phyloP scores from a whole-genome alignment of 2,888 invertebrate species.

The Hirtodrosophila cameraria region DNA sequence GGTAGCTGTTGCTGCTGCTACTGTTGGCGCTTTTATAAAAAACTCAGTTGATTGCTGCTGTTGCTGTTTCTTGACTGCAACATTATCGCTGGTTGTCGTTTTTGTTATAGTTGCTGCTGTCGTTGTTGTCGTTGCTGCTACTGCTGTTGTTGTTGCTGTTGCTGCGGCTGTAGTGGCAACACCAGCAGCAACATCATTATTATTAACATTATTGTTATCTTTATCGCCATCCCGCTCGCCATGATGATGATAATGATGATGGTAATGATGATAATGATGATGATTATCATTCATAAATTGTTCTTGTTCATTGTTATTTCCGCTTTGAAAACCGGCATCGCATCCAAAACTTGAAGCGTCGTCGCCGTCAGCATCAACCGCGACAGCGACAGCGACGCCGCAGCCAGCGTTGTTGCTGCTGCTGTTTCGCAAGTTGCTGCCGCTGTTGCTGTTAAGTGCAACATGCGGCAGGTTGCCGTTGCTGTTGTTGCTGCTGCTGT shows the following conservation, averaged over 20 bases:
- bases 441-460: slow-evolving; percentile 49
- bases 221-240: slow-evolving; percentile 28
- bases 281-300: slow-evolving; percentile 70
- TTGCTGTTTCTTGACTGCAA: slow-evolving; percentile 17
- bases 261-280: slow-evolving; percentile 70
- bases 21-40: slow-evolving; percentile 23
- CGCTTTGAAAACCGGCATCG: slow-evolving; percentile 77
- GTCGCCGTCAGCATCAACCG: slow-evolving; percentile 11
- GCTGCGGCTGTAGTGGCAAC: slow-evolving; percentile 14
- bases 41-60: slow-evolving; percentile 35
- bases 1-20: slow-evolving; percentile 20
- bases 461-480: slow-evolving; percentile 61
- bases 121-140: slow-evolving; percentile 12
- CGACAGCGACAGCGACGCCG: slow-evolving; percentile 17
- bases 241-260: slow-evolving; percentile 66
- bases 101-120: slow-evolving; percentile 19
- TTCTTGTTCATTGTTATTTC: slow-evolving; percentile 72
- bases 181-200: slow-evolving; percentile 31
- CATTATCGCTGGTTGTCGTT: slow-evolving; percentile 32
- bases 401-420: slow-evolving; percentile 29
- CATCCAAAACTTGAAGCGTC: slow-evolving; percentile 52
- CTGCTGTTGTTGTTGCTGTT: slow-evolving; percentile 15
- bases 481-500: slow-evolving; percentile 31
- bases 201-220: slow-evolving; percentile 24
- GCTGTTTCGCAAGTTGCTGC: slow-evolving; percentile 20